Evolutionary conservation across 2,888 invertebrate genomes (phyloP).

Genomic region (Harpalus rufipes): DNA sequence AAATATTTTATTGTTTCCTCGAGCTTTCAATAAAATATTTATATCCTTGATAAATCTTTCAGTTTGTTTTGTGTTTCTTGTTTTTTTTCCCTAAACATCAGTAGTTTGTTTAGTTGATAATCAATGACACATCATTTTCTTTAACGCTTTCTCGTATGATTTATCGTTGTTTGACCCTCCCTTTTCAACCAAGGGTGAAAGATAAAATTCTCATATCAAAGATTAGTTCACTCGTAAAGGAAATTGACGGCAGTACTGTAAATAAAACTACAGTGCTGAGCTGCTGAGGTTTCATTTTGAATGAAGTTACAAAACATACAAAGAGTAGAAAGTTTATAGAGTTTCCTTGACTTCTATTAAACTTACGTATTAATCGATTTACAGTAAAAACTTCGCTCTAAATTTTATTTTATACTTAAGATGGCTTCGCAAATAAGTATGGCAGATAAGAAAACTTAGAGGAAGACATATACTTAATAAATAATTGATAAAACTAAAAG

Average conservation of each 20-base stretch:
- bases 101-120: neutral
- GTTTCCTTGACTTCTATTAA: no score
- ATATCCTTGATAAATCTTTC: slow-evolving; percentile 12
- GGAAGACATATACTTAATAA: no score
- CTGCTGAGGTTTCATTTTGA: neutral
- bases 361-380: no score
- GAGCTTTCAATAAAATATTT: slow-evolving; percentile 34
- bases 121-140: neutral
- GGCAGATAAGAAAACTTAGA: no score
- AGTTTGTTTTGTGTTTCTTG: neutral
- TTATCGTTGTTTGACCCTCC: neutral
- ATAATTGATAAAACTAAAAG: no score
- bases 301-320: no score
- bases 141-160: neutral
- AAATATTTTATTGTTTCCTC: slow-evolving; percentile 30
- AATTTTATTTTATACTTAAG: no score
- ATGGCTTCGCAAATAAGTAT: no score
- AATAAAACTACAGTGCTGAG: neutral
- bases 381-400: no score
- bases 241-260: neutral
- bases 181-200: neutral
- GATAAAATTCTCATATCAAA: neutral
- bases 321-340: no score
- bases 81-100: neutral
- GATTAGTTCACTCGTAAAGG: neutral